Conservation (phyloP, 2,888 invertebrate genomes). For the Aleiodes alternator region DNA sequence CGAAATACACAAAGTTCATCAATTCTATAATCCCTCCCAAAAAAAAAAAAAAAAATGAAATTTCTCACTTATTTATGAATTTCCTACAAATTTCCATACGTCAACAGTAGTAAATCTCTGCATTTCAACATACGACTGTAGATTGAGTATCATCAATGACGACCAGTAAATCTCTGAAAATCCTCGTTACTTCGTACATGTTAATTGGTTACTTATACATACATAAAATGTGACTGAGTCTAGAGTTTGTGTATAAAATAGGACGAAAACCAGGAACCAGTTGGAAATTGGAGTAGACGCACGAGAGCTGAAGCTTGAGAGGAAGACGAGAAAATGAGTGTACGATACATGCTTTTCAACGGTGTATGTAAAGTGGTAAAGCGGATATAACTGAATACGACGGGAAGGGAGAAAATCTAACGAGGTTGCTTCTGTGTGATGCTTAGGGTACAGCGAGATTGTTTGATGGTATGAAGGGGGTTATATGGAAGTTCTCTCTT, state of each 20-base stretch:
- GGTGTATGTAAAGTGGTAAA: constrained; percentile 49
- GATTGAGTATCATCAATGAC: background rate
- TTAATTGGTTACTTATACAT: constrained; percentile 40
- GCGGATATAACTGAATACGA: constrained; percentile 57
- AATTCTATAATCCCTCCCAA: too few relatives aligned
- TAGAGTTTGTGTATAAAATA: constrained; percentile 14
- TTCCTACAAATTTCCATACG: constrained; percentile 7
- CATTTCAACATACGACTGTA: too few relatives aligned
- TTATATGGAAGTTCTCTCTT: constrained; percentile 14
- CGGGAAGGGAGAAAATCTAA: constrained; percentile 56
- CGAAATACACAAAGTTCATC: too few relatives aligned
- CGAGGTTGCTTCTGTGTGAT: constrained; percentile 51
- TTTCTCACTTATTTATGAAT: background rate
- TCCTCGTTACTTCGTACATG: constrained; percentile 27
- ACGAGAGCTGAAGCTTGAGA: constrained; percentile 24
- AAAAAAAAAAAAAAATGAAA: too few relatives aligned
- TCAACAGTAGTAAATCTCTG: background rate
- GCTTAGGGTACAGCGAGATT: constrained; percentile 42
- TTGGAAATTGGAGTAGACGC: constrained; percentile 21
- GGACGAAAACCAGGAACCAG: constrained; percentile 32
- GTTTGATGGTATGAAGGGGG: constrained; percentile 43
- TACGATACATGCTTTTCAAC: constrained; percentile 36
- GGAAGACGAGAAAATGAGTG: constrained; percentile 41
- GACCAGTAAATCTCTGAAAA: background rate
- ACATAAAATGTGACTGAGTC: constrained; percentile 26